These are phyloP conservation scores for Atherinomorus stipes DNA, from an alignment of 2,113 vertebrate genomes.

Conservation along the genomic window DNA sequence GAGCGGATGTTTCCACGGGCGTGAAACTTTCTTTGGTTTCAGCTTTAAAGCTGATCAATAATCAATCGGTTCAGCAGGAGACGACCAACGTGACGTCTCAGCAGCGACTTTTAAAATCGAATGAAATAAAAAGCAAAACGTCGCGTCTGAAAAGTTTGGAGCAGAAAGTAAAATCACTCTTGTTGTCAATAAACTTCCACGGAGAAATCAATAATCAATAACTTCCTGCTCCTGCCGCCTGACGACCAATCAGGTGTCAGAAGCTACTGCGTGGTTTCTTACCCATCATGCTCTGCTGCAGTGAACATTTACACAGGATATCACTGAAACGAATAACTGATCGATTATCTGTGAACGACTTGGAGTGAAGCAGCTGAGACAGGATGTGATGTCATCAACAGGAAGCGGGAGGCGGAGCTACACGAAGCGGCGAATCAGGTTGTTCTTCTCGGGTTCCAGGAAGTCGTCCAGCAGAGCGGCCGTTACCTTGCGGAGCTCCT, in stretches of 20 bases:
- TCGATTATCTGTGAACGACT: too few relatives aligned
- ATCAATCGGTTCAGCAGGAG: too few relatives aligned
- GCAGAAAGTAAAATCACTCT: neutral
- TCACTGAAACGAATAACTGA: neutral
- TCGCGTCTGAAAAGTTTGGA: too few relatives aligned
- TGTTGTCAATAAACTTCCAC: neutral
- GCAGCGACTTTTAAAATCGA: too few relatives aligned
- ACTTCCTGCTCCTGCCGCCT: too few relatives aligned
- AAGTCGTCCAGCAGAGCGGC: conserved; percentile 87
- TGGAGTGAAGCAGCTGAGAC: neutral
- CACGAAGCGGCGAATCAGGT: conserved; percentile 85
- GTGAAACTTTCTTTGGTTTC: too few relatives aligned
- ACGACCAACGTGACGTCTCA: too few relatives aligned
- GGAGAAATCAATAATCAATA: neutral
- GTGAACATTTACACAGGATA: neutral
- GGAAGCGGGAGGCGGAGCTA: conserved; percentile 61
- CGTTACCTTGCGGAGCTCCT: conserved; percentile 85
- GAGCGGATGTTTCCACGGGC: too few relatives aligned
- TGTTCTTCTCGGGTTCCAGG: conserved; percentile 91
- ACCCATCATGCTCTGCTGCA: conserved; percentile 12
- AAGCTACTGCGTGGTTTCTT: neutral
- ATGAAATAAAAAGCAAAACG: too few relatives aligned
- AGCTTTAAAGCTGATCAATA: too few relatives aligned
- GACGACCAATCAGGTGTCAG: conserved; percentile 3
- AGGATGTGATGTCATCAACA: conserved; percentile 28